Base-by-base conservation (phyloP, 2,113 vertebrate species). In the Aplodontia rufa region DNA sequence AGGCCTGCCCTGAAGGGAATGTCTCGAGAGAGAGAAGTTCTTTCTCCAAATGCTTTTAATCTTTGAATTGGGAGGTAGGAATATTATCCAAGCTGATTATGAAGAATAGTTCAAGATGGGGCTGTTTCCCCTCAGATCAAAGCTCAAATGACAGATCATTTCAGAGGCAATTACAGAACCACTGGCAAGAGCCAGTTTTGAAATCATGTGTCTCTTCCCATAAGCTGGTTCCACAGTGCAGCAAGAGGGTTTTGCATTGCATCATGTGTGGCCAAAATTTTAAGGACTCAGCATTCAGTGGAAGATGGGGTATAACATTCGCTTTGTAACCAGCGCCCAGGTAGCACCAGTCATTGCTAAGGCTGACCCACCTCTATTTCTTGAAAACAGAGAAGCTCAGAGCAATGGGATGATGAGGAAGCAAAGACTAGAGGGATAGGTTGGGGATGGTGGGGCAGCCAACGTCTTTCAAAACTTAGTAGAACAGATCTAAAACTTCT, bases 21-120 rank as follows among this genome's bases (percentile, higher is more conserved):
- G 89, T 96, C 95, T 98, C 91, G 86, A 95, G 35, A 95, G 83
- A 90, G 84, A 78, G 72, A 89, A 88, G 91, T 91, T 96, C 91
- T 95, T 96, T 87, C 90, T 93, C 91, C 69, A 81, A 74, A 62
- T 91, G 78, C 83, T 97, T 96, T 96, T 84, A 83, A 96, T 95
- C 94, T 97, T 96, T 95, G 93, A 95, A 90, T 96, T 83, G 47
- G 72, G 72, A 88, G 96, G 87, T 75, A 84, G 87, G 90, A 87
- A 47, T 80, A 68, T 90, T 96, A 97, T 97, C 94, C 93, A 97
- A 97, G 93, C 64, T 95, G 89, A 96, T 96, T 91, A 95, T 49
- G 74, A 96, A 94, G 79, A 95, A 74, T 66, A 72, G 79, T 88
- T 95, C 92, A 84, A 94, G 93, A 76, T 35, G 20, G 81, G 53